phyloP scores from a whole-genome alignment of 2,888 invertebrate genomes.

The Cynaeus angustus region DNA sequence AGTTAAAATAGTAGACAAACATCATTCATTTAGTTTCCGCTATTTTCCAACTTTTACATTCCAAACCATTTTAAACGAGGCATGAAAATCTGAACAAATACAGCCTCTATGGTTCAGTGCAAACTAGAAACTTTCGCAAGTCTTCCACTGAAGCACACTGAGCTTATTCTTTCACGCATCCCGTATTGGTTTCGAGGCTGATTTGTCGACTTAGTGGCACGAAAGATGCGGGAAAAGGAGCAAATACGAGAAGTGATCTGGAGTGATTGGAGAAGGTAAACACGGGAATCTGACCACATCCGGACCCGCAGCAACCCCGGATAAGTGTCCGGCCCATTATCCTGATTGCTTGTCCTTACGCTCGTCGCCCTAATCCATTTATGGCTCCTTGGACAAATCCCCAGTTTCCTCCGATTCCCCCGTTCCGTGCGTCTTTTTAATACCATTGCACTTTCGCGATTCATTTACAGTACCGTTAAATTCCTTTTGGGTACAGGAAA shows the following conservation, averaged over 20 bases:
- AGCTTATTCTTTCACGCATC: conserved; percentile 20
- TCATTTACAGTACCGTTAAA: conserved; percentile 21
- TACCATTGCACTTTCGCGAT: conserved; percentile 3
- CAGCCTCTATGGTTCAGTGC: no score
- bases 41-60: no score
- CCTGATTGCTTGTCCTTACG: conserved; percentile 71
- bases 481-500: conserved; percentile 26
- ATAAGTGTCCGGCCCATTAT: conserved; percentile 72
- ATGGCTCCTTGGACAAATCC: conserved; percentile 57
- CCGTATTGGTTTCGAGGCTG: conserved; percentile 31
- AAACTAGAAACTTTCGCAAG: no score
- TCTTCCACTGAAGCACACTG: neutral
- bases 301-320: conserved; percentile 63
- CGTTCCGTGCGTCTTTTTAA: conserved; percentile 22
- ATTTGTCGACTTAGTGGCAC: conserved; percentile 46
- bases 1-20: no score
- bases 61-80: no score
- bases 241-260: conserved; percentile 55
- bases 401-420: conserved; percentile 52
- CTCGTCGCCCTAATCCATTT: conserved; percentile 69
- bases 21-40: no score
- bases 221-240: conserved; percentile 41
- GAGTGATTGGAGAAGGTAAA: conserved; percentile 65
- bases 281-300: conserved; percentile 63
- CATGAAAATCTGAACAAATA: no score